Evolutionary conservation across 2,113 vertebrate species (phyloP).

Genomic region (Hippocampus abdominalis): DNA sequence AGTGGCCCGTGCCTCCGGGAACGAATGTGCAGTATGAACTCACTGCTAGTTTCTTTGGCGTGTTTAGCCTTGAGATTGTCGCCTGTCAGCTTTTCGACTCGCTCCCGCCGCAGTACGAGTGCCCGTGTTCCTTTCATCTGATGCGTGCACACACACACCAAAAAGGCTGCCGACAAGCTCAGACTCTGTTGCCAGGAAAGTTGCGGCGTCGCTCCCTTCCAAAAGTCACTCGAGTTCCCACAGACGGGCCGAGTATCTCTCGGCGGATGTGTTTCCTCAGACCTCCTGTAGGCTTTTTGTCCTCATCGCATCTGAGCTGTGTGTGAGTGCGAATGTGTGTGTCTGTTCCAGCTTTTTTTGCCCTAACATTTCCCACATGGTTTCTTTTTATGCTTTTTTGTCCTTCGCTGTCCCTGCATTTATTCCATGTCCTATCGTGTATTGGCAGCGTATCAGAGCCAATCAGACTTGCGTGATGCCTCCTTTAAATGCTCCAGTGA

Average conservation of each 20-base stretch:
- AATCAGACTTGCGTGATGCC: slow-evolving; percentile 6
- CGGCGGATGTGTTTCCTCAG: slow-evolving; percentile 45
- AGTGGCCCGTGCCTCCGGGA: not conserved
- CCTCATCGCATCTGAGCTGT: slow-evolving; percentile 45
- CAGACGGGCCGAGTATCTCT: slow-evolving; percentile 42
- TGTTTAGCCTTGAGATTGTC: not conserved
- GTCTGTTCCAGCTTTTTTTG: slow-evolving; percentile 44
- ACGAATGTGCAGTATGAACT: not conserved
- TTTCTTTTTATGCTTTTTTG: slow-evolving; percentile 45
- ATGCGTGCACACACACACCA: slow-evolving; percentile 1
- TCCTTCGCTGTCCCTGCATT: not conserved
- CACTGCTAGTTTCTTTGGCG: slow-evolving; percentile 1
- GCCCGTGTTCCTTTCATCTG: slow-evolving; percentile 33
- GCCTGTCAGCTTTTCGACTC: slow-evolving; percentile 7
- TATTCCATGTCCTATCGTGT: not conserved
- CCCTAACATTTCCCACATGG: slow-evolving; percentile 61
- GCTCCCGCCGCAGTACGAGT: not conserved
- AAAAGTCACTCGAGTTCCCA: slow-evolving; percentile 37
- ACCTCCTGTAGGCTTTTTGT: slow-evolving; percentile 46
- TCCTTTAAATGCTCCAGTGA: slow-evolving; percentile 13
- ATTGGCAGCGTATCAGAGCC: slow-evolving; percentile 3
- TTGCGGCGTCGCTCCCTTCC: slow-evolving; percentile 36
- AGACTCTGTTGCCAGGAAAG: slow-evolving; percentile 52
- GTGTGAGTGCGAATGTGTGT: slow-evolving; percentile 24
- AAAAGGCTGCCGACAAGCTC: slow-evolving; percentile 18